These are phyloP conservation scores for Odontocolon sp. DNA, from an alignment of 2,888 invertebrate species.

Conservation along the genomic window DNA sequence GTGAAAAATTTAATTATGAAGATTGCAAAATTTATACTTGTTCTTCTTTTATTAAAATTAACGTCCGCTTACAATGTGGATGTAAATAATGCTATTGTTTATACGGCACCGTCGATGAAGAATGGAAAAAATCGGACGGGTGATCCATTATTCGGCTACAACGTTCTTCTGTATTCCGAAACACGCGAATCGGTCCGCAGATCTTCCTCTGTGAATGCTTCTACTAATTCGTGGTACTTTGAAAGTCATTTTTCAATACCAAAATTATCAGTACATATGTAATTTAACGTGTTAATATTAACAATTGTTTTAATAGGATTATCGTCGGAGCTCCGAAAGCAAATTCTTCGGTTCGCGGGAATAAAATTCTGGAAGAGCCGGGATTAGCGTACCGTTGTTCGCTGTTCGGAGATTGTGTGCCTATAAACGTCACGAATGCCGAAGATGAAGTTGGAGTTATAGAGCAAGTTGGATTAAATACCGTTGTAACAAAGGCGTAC, in stretches of 20 bases:
- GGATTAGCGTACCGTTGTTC: constrained; percentile 83
- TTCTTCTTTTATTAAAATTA: constrained; percentile 26
- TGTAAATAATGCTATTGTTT: constrained; percentile 58
- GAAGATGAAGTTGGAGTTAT: constrained; percentile 57
- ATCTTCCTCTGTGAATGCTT: too few species aligned
- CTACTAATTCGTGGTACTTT: too few species aligned
- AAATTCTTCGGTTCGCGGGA: constrained; percentile 75
- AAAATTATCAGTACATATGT: too few species aligned
- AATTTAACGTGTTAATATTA: too few species aligned
- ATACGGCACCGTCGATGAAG: constrained; percentile 16
- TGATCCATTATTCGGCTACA: constrained; percentile 69
- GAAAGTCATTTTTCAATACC: too few species aligned
- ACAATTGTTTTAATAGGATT: too few species aligned
- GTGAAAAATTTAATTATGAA: constrained; percentile 26
- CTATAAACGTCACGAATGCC: constrained; percentile 55
- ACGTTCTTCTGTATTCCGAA: constrained; percentile 62
- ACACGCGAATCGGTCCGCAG: too few species aligned
- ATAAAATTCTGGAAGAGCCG: constrained; percentile 78
- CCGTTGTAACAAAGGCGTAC: constrained; percentile 75
- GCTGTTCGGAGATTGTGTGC: constrained; percentile 51
- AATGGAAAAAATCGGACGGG: background rate
- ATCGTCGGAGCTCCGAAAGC: constrained; percentile 83
- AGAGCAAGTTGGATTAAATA: constrained; percentile 30
- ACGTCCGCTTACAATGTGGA: constrained; percentile 69
- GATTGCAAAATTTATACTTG: constrained; percentile 1